Conservation (phyloP, 2,113 vertebrate species). For the Hippocampus barbouri region DNA sequence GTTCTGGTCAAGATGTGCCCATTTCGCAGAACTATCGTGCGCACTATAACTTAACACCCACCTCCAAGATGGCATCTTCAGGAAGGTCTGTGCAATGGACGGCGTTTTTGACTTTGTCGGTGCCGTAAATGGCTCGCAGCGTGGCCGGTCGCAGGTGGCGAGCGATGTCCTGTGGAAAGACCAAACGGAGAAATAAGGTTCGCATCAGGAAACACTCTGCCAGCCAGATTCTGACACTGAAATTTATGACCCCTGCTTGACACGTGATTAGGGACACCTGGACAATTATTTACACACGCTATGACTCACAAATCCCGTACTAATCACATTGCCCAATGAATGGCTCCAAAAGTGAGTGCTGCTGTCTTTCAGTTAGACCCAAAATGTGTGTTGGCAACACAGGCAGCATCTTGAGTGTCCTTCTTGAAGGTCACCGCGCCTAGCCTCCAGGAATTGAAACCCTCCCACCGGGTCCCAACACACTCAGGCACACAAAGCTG, state of each 20-base stretch:
- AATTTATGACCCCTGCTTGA: neutral
- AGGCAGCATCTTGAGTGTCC: neutral
- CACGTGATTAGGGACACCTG: neutral
- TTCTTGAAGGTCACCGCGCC: neutral
- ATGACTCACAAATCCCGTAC: too few species aligned
- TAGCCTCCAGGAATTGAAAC: conserved; percentile 47
- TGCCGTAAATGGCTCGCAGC: conserved; percentile 83
- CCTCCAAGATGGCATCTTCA: conserved; percentile 89
- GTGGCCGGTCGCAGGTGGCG: conserved; percentile 82
- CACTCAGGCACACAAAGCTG: neutral
- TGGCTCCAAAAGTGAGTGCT: neutral
- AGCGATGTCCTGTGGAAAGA: conserved; percentile 80
- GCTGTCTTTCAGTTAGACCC: neutral
- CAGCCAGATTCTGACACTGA: neutral
- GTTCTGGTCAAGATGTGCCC: neutral
- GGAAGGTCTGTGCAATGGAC: conserved; percentile 94
- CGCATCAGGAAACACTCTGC: neutral
- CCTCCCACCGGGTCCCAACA: conserved; percentile 30
- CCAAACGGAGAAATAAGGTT: neutral
- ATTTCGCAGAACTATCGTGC: too few species aligned
- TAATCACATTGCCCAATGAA: too few species aligned
- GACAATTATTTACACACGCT: neutral
- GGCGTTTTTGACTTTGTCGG: conserved; percentile 86
- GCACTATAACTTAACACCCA: conserved; percentile 44
- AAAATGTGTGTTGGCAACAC: neutral